Conservation (phyloP, 64 coral and sea anemone species). For the Dendrophyllia cribrosa region DNA sequence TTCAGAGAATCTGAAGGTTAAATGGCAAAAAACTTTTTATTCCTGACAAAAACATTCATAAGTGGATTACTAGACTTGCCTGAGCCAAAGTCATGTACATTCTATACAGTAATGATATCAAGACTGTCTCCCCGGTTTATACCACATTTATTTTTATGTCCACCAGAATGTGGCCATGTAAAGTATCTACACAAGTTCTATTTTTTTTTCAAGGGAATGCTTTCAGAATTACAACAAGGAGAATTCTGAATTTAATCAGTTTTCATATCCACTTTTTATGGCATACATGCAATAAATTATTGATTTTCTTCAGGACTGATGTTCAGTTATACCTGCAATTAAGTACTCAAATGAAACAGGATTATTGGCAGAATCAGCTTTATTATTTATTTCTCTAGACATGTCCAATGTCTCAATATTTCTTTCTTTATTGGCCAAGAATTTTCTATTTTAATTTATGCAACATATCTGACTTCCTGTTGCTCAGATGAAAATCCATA, state of each 20-base stretch:
- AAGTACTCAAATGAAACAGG: background rate
- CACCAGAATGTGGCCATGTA: too few relatives aligned
- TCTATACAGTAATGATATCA: too few relatives aligned
- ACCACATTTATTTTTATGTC: too few relatives aligned
- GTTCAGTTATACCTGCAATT: background rate
- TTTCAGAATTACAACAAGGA: background rate
- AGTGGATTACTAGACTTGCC: background rate
- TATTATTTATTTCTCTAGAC: background rate
- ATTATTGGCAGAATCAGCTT: too few relatives aligned
- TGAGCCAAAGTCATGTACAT: too few relatives aligned
- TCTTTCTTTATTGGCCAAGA: too few relatives aligned
- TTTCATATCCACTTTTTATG: background rate
- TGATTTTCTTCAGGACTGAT: background rate
- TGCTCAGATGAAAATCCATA: too few relatives aligned
- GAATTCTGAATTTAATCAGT: background rate
- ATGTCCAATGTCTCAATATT: background rate
- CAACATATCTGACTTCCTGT: too few relatives aligned
- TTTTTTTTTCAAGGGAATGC: too few relatives aligned
- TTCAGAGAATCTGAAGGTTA: background rate
- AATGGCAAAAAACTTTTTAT: background rate
- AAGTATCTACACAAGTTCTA: too few relatives aligned
- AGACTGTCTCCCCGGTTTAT: too few relatives aligned
- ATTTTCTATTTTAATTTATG: too few relatives aligned
- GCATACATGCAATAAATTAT: background rate
- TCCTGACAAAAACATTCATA: background rate